These are phyloP conservation scores for Himantopus leucocephalus DNA, from an alignment of 2,113 vertebrate species.

Conservation along the genomic window DNA sequence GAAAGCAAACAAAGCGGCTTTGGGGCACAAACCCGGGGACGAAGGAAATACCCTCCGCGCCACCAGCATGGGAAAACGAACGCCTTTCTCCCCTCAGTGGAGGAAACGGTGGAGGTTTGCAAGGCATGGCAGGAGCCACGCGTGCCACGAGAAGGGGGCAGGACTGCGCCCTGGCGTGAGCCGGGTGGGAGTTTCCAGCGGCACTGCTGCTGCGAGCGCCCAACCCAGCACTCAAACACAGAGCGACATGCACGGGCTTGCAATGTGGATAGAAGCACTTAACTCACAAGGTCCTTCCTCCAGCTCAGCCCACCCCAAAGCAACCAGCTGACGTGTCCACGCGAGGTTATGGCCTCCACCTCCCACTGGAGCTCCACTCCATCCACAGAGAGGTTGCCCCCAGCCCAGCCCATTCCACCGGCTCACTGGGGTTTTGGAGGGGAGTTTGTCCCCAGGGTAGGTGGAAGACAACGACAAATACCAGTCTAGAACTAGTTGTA, in stretches of 20 bases:
- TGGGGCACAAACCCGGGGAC: too few relatives aligned
- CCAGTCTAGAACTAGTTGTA: not conserved
- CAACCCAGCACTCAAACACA: not conserved
- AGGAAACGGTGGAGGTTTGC: not conserved
- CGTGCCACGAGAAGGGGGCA: not conserved
- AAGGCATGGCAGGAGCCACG: not conserved
- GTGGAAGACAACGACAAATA: not conserved
- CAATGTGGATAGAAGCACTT: fast-evolving
- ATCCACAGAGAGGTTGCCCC: not conserved
- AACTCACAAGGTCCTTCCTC: not conserved
- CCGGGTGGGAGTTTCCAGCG: not conserved
- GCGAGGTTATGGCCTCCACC: not conserved
- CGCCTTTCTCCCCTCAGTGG: not conserved
- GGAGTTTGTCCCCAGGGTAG: not conserved
- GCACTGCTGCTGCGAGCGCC: fast-evolving
- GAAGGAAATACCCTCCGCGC: not conserved
- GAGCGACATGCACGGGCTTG: fast-evolving
- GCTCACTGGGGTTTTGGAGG: not conserved
- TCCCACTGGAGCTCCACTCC: not conserved
- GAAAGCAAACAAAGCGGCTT: not conserved
- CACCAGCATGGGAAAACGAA: not conserved
- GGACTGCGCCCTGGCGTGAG: fast-evolving
- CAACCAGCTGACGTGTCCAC: fast-evolving
- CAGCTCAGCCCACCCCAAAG: not conserved
- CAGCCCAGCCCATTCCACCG: too few relatives aligned